Conservation (phyloP, 2,797 vertebrate genomes). For the Stomatorhinus walkeri region DNA sequence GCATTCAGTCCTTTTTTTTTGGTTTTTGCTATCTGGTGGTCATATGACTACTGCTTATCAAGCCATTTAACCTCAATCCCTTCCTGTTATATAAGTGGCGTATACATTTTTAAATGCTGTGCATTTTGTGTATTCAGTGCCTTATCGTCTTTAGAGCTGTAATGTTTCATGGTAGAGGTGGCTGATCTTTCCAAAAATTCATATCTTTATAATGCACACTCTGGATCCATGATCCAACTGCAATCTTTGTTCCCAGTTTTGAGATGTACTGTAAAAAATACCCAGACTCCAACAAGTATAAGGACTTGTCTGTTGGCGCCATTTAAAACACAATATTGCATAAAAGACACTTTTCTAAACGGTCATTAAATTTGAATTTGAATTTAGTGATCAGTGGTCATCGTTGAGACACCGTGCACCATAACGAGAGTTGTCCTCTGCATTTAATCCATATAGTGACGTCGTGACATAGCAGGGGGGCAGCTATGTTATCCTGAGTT, state of each 20-base stretch:
- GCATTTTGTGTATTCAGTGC: background rate
- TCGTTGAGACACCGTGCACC: too few species aligned
- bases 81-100: background rate
- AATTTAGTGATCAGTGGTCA: too few species aligned
- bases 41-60: background rate
- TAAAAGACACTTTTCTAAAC: background rate
- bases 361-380: background rate
- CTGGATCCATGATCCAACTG: background rate
- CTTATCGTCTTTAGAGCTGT: background rate
- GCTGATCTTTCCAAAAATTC: background rate
- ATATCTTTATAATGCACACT: background rate
- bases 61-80: background rate
- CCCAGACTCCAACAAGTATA: background rate
- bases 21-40: background rate
- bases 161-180: background rate
- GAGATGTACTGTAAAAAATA: background rate
- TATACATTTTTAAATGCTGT: background rate
- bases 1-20: background rate
- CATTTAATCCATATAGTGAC: too few species aligned
- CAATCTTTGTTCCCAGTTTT: background rate
- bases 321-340: background rate
- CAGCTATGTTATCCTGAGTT: background rate
- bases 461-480: too few species aligned
- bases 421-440: too few species aligned
- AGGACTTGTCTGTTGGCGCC: background rate